A percentile compares a stretch with the other conserved stretches of the same genome.
These are phyloP conservation scores for Falcaria lacertinaria DNA, from an alignment of 2,888 invertebrate species.

Conservation along the genomic window DNA sequence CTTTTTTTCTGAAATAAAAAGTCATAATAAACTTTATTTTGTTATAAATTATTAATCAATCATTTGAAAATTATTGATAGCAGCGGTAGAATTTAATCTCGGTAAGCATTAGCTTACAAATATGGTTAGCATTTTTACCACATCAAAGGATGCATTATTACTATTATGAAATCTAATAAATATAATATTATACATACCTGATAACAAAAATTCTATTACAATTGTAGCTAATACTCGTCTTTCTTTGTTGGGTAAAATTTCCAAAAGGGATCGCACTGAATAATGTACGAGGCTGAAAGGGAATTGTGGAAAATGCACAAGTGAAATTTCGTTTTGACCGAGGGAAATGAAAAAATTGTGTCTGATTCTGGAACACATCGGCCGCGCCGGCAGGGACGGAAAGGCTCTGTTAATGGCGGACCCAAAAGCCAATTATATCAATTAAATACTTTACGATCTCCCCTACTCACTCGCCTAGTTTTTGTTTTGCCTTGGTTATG, in stretches of 20 bases:
- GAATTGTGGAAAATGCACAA: conserved; percentile 53
- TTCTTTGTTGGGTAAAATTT: conserved; percentile 41
- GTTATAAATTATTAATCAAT: no score
- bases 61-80: neutral
- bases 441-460: conserved; percentile 68
- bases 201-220: neutral
- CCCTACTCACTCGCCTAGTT: conserved; percentile 24
- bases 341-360: conserved; percentile 49
- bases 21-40: no score
- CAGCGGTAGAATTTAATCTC: neutral
- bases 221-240: conserved; percentile 22
- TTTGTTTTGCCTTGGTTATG: conserved; percentile 17
- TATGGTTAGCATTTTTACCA: no score
- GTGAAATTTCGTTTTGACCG: conserved; percentile 45
- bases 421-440: conserved; percentile 73
- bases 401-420: conserved; percentile 59
- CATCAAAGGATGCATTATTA: neutral
- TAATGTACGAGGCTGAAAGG: conserved; percentile 65
- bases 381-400: conserved; percentile 36
- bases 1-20: no score
- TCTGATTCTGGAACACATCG: conserved; percentile 52
- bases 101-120: no score
- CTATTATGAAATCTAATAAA: neutral
- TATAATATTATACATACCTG: neutral
- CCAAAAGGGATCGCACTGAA: conserved; percentile 58